A percentile compares a stretch with the other conserved stretches of the same genome.
Conservation (phyloP, 2,888 invertebrate genomes). For the Leuctra nigra region DNA sequence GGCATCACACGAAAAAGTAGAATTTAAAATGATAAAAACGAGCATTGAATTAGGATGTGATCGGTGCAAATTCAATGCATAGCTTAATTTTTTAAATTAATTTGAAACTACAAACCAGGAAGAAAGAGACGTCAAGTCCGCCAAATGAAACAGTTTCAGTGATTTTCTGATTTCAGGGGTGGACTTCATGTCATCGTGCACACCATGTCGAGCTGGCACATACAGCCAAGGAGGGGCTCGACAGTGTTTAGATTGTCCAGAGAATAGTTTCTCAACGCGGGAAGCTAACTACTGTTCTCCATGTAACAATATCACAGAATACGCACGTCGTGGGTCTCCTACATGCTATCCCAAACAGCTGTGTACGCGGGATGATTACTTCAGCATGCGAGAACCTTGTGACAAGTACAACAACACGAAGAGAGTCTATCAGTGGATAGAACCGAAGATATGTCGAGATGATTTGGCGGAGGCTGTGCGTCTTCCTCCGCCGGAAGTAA, state of each 20-base stretch:
- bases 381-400: constrained; percentile 44
- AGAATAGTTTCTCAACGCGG: constrained; percentile 41
- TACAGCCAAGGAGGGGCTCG: constrained; percentile 40
- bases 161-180: constrained; percentile 39
- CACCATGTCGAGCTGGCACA: constrained; percentile 38
- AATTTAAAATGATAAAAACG: too few relatives aligned
- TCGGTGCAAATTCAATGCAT: too few relatives aligned
- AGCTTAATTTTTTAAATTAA: too few relatives aligned
- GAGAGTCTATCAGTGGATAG: constrained; percentile 45
- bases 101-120: too few relatives aligned
- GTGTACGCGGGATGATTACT: constrained; percentile 46
- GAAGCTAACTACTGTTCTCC: constrained; percentile 40
- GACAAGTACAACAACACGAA: constrained; percentile 41
- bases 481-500: constrained; percentile 38
- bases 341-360: constrained; percentile 42
- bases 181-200: constrained; percentile 47
- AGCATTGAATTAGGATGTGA: too few relatives aligned
- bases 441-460: constrained; percentile 47
- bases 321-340: constrained; percentile 40
- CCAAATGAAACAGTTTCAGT: too few relatives aligned
- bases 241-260: constrained; percentile 42
- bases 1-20: too few relatives aligned
- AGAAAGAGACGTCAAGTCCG: too few relatives aligned
- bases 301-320: constrained; percentile 41
- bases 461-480: constrained; percentile 37